These are phyloP conservation scores for Melolontha melolontha DNA, from an alignment of 2,888 invertebrate species.

Conservation along the genomic window DNA sequence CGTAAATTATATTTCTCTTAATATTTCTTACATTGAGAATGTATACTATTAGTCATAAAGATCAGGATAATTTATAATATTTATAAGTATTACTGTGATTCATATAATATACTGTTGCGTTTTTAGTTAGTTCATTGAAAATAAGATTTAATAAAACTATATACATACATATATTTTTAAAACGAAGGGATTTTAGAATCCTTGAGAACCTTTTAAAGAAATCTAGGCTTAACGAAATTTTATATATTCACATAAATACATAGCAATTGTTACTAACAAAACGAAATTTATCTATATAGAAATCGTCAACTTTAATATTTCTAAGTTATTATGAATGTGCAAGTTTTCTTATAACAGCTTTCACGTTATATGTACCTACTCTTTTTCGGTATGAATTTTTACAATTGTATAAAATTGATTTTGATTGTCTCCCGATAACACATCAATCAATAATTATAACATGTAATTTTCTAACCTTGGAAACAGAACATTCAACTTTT, in stretches of 20 bases:
- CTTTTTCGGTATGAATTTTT: not conserved
- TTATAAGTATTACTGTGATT: constrained; percentile 36
- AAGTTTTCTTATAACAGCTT: too few species aligned
- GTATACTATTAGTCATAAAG: constrained; percentile 25
- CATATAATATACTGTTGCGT: constrained; percentile 27
- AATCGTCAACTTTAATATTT: too few species aligned
- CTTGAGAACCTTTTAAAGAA: too few species aligned
- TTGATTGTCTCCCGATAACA: not conserved
- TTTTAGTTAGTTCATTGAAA: constrained; percentile 27
- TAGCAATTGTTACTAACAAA: constrained; percentile 2
- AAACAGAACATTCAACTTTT: too few species aligned
- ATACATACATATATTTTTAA: constrained; percentile 7
- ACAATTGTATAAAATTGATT: constrained; percentile 7
- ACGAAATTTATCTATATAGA: constrained; percentile 1
- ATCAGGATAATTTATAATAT: constrained; percentile 15
- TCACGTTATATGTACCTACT: too few species aligned
- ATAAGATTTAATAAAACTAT: constrained; percentile 10
- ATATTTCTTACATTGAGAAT: constrained; percentile 22
- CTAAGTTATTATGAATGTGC: too few species aligned
- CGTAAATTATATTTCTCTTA: not conserved
- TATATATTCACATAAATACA: constrained; percentile 5
- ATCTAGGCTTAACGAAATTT: constrained; percentile 1
- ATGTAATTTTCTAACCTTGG: too few species aligned
- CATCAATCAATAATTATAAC: too few species aligned
- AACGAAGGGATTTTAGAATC: too few species aligned